Conservation (phyloP, 2,113 vertebrate species). For the Saccopteryx leptura region DNA sequence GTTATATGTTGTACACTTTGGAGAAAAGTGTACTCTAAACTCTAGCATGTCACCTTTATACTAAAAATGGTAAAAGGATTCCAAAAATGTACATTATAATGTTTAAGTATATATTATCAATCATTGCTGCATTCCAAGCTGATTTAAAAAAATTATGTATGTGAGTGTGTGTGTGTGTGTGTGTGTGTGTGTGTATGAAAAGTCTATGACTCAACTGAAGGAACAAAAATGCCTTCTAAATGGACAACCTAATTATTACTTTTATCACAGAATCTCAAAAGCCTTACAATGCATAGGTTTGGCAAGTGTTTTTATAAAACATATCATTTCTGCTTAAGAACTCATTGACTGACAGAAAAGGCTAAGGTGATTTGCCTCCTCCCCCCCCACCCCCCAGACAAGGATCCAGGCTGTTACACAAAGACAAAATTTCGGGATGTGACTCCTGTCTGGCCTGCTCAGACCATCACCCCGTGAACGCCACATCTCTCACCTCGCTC, state of each 20-base stretch:
- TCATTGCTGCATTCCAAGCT: neutral
- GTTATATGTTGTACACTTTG: neutral
- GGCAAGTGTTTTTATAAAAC: neutral
- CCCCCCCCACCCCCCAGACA: no score
- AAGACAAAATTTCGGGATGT: neutral
- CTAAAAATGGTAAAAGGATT: neutral
- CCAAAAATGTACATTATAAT: neutral
- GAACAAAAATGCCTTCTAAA: neutral
- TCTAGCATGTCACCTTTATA: neutral
- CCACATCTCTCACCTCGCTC: neutral
- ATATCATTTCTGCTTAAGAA: neutral
- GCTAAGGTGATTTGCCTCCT: neutral
- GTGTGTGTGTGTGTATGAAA: neutral
- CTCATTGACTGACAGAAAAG: neutral
- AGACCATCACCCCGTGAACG: accelerated
- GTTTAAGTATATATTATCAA: neutral
- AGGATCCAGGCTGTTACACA: neutral
- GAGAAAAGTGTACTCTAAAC: neutral
- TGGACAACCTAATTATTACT: neutral
- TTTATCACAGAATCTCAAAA: neutral
- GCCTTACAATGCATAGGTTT: neutral
- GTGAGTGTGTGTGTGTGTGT: no score
- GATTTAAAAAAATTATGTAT: neutral
- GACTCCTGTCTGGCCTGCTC: neutral
- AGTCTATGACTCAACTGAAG: neutral